phyloP scores from a whole-genome alignment of 2,797 vertebrate genomes.

The Myotis vivesi region DNA sequence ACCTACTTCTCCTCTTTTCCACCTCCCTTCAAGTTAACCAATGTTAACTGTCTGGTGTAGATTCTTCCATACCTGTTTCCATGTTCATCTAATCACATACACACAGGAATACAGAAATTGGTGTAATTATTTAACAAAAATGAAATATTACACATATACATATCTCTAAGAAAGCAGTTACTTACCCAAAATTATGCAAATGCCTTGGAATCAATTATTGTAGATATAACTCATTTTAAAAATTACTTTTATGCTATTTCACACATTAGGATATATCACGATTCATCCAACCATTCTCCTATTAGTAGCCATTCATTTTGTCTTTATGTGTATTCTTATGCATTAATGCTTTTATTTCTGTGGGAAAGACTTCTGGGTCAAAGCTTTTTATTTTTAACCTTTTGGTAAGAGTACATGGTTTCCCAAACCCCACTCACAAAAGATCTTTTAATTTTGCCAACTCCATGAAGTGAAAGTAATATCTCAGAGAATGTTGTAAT shows the following conservation, averaged over 20 bases:
- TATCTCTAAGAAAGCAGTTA: constrained; percentile 9
- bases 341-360: not conserved
- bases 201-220: not conserved
- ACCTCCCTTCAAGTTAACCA: not conserved
- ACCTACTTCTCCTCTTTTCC: not conserved
- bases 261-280: not conserved
- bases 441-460: constrained; percentile 25
- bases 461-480: not conserved
- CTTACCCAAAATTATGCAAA: not conserved
- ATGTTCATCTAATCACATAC: not conserved
- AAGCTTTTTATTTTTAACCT: not conserved
- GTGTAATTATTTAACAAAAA: constrained; percentile 8
- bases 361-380: not conserved
- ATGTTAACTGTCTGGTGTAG: not conserved
- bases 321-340: constrained; percentile 31
- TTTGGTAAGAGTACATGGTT: not conserved
- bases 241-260: not conserved
- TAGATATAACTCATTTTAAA: not conserved
- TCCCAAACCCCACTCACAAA: not conserved
- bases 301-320: not conserved
- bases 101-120: constrained; percentile 2
- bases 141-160: not conserved
- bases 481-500: not conserved
- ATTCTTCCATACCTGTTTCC: not conserved
- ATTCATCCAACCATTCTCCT: not conserved